Evolutionary conservation across 2,113 vertebrate species (phyloP), one percentile per base, ranked within the genome.

Genomic region (Mellivora capensis): DNA sequence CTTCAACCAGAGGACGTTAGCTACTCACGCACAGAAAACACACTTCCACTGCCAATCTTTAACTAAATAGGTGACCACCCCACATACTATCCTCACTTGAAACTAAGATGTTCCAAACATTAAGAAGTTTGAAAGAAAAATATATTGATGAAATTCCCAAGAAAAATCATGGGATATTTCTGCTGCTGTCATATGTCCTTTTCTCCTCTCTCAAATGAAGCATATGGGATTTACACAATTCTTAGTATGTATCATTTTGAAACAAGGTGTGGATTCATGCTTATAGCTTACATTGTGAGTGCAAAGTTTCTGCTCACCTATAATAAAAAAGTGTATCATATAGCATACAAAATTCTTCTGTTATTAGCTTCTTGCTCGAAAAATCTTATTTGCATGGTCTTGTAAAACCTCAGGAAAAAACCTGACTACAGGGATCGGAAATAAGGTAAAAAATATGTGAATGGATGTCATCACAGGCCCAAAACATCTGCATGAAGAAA

Each of bases 1-100:
- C 2, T 8, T 8, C 23, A 17, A 4, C 4, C 17, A 31, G 39
- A 59, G 47, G 39, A 31, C 23, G 17, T 44, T 0, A 67, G 39
- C 76, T 42, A 7, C n/a, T 54, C 23, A 2, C 1, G 1, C 4
- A 27, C 6, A 37, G 25, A 34, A 61, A 27, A 15, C 14, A 0
- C 0, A 1, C 11, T 18, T 25, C 18, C 4, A 4, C 23, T 17
- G 7, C 7, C 20, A 42, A 11, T 49, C 17, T 37, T 7, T 18
- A 12, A 54, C 10, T 44, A 39, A 7, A 62, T 0, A n/a, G 1
- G 5, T 1, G 21, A 17, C 7, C 25, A 10, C 6, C 12, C 8
- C 10, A 18, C 14, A 18, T 0, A 13, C 11, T 7, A 13, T 1
- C 27, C 25, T 62, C 82, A 37, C 9, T 17, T 20, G 3, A 71